Evolutionary conservation across 2,113 vertebrate genomes (phyloP).

Genomic region (Phyllopteryx taeniolatus): DNA sequence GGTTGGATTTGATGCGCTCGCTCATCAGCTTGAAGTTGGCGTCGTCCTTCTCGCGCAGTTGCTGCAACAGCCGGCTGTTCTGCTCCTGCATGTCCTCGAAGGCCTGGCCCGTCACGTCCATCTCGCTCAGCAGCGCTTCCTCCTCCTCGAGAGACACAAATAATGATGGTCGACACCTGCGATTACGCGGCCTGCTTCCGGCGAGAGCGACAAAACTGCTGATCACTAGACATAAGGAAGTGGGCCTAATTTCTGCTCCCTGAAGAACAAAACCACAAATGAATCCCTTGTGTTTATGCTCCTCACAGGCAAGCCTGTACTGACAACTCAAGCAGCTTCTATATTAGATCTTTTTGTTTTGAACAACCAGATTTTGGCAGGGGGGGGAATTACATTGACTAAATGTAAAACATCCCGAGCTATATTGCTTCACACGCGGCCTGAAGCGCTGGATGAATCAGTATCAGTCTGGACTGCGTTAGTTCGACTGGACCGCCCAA

Average conservation of each 20-base stretch:
- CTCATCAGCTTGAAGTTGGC: slow-evolving; percentile 97
- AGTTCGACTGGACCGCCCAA: slow-evolving; percentile 37
- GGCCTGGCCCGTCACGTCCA: slow-evolving; percentile 93
- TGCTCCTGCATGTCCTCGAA: slow-evolving; percentile 98
- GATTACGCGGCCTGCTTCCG: background rate
- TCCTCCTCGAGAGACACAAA: slow-evolving; percentile 80
- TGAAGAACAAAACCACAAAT: background rate
- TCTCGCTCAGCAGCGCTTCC: slow-evolving; percentile 90
- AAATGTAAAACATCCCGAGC: slow-evolving; percentile 26
- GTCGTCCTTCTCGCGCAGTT: slow-evolving; percentile 89
- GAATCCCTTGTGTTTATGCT: slow-evolving; percentile 11
- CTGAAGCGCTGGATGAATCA: slow-evolving; percentile 1
- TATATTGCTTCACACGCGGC: slow-evolving; percentile 3
- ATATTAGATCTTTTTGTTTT: slow-evolving; percentile 28
- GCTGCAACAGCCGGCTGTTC: slow-evolving; percentile 88
- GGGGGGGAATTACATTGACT: background rate
- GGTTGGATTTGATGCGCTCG: slow-evolving; percentile 92
- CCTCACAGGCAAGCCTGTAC: slow-evolving; percentile 27
- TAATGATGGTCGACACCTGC: background rate
- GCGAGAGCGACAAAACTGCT: background rate
- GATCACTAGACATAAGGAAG: background rate
- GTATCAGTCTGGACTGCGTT: slow-evolving; percentile 2
- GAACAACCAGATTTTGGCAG: slow-evolving; percentile 2
- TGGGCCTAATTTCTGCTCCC: background rate
- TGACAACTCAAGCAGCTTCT: slow-evolving; percentile 26